Conservation (phyloP, 2,888 invertebrate genomes). For the Diaphora mendica region DNA sequence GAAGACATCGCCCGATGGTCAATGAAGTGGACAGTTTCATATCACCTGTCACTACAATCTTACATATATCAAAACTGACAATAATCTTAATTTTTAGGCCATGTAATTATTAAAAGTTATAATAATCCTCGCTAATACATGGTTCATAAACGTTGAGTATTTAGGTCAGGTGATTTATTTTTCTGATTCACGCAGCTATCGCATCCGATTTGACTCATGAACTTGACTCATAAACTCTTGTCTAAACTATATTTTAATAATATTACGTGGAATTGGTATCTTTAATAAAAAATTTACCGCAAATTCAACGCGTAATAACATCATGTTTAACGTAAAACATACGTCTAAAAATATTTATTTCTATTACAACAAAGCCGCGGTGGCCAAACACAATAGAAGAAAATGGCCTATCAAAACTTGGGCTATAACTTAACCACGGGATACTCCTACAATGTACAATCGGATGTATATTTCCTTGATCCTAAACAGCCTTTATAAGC, state of each 20-base stretch:
- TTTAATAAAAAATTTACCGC: not conserved
- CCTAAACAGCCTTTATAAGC: slow-evolving; percentile 73
- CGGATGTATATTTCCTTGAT: slow-evolving; percentile 66
- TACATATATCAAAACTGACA: no score
- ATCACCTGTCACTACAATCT: not conserved
- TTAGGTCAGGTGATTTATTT: not conserved
- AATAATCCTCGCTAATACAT: not conserved
- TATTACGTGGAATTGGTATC: not conserved
- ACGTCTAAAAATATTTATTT: slow-evolving; percentile 32
- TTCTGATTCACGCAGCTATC: not conserved
- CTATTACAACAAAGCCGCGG: slow-evolving; percentile 18
- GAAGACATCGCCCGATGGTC: not conserved
- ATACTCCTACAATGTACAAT: slow-evolving; percentile 59
- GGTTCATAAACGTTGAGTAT: not conserved
- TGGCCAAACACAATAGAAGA: slow-evolving; percentile 55
- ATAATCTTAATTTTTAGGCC: no score
- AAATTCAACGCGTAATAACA: slow-evolving; percentile 6
- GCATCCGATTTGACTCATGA: not conserved
- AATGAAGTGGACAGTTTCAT: slow-evolving; percentile 3
- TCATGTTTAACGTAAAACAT: slow-evolving; percentile 27
- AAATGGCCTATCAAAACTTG: slow-evolving; percentile 70
- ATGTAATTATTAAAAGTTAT: not conserved
- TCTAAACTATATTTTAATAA: not conserved
- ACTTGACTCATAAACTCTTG: not conserved
- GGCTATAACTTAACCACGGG: slow-evolving; percentile 66